Base-by-base conservation (phyloP, 2,113 vertebrate species). In the Anarhynchus alexandrinus region DNA sequence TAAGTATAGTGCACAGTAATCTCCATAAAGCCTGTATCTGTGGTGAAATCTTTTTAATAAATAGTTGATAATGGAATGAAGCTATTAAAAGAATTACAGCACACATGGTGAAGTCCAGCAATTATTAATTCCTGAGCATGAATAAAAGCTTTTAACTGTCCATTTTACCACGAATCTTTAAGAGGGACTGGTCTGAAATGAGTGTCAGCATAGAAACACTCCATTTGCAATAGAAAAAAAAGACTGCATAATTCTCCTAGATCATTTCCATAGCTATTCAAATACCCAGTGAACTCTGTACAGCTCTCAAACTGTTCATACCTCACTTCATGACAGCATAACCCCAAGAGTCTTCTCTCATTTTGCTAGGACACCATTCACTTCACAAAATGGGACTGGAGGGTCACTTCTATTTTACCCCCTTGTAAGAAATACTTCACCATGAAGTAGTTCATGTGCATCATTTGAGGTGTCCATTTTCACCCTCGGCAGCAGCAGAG, bases 21-120 rank as follows among this genome's bases (percentile, higher is more conserved):
- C 96, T 97, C 94, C 89, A 93, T 89, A 95, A 96, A 94, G 52
- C 94, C 65, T 79, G 18, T 97, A 95, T 97, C 95, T 95, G 65
- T 93, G 77, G 57, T 93, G 59, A 96, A 97, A 91, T 82, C 90
- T 96, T 95, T 95, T 94, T 94, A 96, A 97, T 97, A 97, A 94
- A 97, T 94, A 97, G 86, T 94, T 95, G 93, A 97, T 95, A 96
- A 97, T 96, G 94, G 93, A 94, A 92, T 87, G 86, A 94, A 94
- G 83, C 88, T 96, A 95, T 97, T 95, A 94, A 82, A 97, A 96
- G 94, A 87, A 95, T 93, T 93, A 91, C 69, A 94, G 91, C 57
- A 69, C 94, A 94, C 94, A 94, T 94, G 92, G 65, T 52, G 36
- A 85, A 89, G 38, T 49, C 86, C 34, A 85, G 66, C 15, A 93